Evolutionary conservation across 2,797 vertebrate genomes (phyloP), one percentile per base, ranked within the genome.

Genomic region (Naso thynnoides): DNA sequence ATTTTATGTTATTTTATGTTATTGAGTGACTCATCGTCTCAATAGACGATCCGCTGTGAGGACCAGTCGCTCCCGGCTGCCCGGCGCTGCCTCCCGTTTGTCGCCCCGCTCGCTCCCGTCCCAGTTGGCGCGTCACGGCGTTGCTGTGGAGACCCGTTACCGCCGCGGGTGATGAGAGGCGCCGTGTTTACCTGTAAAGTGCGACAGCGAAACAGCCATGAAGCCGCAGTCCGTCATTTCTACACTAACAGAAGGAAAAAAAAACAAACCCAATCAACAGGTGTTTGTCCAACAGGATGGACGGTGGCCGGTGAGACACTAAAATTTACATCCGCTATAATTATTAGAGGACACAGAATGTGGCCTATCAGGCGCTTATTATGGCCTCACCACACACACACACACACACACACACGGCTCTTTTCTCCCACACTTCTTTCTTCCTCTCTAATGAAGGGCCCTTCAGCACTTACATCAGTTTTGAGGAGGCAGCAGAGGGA

Each of bases 131-230:
- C 90, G 88, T 93, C 92, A 90, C 71, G 57, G 56, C 79, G 91
- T 93, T 93, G 90, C 92, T 70, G 79, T 92, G 91, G 93, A 91
- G 86, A 94, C 91, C 81, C 80, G 61, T 61, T 4, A 54, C 57
- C 50, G 87, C 88, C 72, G 76, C 78, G 45, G 82, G 89, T 53
- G 83, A 75, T 24, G 62, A 70, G 60, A 73, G 75, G 76, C 54
- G 45, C 50, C 49, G 65, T 74, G 89, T 89, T 89, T 85, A 86
- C 85, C 86, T 79, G 82, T 36, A 57, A 82, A 78, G 69, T 56
- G 81, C 83, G 58, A 52, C 68, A 39, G 61, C 8, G 52, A 55
- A 53, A 78, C 81, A 45, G 81, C 57, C 84, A 55, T 54, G 38
- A 49, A 76, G 84, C 75, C 81, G 70, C 69, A 78, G 56, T 11